Conservation (phyloP, 2,113 vertebrate genomes). For the Microcebus griseorufus region DNA sequence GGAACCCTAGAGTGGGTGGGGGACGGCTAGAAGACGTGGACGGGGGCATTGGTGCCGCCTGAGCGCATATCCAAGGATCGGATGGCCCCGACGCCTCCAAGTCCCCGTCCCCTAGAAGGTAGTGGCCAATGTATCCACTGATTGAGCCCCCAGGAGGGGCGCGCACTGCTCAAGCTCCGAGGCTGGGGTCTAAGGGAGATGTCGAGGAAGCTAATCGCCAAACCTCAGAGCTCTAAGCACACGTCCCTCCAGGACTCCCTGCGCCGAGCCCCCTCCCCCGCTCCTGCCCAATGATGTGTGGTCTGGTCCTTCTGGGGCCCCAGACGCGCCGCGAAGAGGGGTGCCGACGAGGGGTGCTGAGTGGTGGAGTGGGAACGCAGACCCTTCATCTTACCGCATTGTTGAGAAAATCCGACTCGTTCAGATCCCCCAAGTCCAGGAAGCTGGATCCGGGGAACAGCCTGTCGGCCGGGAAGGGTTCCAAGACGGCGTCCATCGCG, state of each 20-base stretch:
- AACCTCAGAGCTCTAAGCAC: slow-evolving; percentile 22
- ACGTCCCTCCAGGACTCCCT: not conserved
- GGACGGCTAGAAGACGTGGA: not conserved
- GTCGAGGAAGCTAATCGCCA: not conserved
- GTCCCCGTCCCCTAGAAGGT: not conserved
- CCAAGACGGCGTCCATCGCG: slow-evolving; percentile 90
- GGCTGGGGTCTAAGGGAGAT: not conserved
- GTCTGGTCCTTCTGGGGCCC: not conserved
- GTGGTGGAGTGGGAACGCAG: not conserved
- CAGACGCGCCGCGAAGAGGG: not conserved
- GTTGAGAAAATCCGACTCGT: slow-evolving; percentile 91
- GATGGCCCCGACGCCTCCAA: not conserved
- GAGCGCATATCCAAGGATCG: not conserved
- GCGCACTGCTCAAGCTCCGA: not conserved
- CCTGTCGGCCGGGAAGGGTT: slow-evolving; percentile 90
- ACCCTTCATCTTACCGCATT: slow-evolving; percentile 86
- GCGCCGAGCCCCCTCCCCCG: not conserved
- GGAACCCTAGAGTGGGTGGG: not conserved
- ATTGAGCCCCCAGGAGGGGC: not conserved
- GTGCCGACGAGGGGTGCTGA: not conserved
- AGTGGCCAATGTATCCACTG: not conserved
- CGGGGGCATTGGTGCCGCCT: not conserved
- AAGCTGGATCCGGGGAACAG: slow-evolving; percentile 91
- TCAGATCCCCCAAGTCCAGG: slow-evolving; percentile 91
- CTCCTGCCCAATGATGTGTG: not conserved